Evolutionary conservation across 2,888 invertebrate species (phyloP), one percentile per base, ranked within the genome.

Genomic region (Drosophila testacea): DNA sequence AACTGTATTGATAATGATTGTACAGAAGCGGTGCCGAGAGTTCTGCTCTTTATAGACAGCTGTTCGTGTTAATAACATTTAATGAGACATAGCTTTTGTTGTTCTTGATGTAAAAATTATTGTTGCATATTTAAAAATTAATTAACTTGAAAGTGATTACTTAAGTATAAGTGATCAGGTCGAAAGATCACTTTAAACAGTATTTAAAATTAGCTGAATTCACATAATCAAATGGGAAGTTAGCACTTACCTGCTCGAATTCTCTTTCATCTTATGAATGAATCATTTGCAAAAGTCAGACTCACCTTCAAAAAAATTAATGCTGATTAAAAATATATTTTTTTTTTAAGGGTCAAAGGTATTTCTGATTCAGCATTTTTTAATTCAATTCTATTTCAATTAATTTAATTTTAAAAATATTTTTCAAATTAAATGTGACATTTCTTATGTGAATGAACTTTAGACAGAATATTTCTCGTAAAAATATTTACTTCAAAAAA

Each of bases 1-100:
- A 68, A 67, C 67, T 46, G 4, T 54, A 69, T 62, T 77, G 78
- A 79, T 68, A 77, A 62, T 41, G 36, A 36, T 30, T 52, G 48
- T 52, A 60, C 39, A 34, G 55, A 48, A 32, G 44, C 41, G 16
- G 60, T 54, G 72, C 47, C 56, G 66, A 72, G 55, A 61, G 67
- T 54, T 32, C 46, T 34, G 22, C 50, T 42, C 22, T 55, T 51
- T 60, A n/a, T 38, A 36, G 47, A 68, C 81, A 77, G 77, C 73
- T 77, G 69, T 73, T 80, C 38, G 51, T 69, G 59, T 73, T 57
- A 38, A 61, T 54, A 68, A 34, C 38, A 46, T 64, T 52, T 55
- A 65, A 64, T 76, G 61, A 51, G 47, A 39, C 27, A 38, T 22
- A 39, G 7, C 38, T 48, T 34, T 56, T 38, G 50, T 30, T 65